phyloP scores from a whole-genome alignment of 2,888 invertebrate species.

The Amphiduros pacificus region DNA sequence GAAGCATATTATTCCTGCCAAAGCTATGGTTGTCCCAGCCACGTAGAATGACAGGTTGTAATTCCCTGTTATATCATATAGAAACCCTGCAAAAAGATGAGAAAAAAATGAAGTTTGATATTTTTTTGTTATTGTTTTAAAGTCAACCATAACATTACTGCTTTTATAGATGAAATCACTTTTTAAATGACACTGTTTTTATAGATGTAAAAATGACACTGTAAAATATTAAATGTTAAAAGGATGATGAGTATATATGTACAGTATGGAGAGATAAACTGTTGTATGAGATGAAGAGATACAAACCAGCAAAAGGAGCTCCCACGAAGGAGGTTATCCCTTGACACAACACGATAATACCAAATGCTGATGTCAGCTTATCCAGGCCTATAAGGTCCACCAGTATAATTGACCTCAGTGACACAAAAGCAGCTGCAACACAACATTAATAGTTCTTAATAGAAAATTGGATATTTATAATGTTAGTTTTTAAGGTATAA shows the following conservation, averaged over 20 bases:
- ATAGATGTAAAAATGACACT: too few relatives aligned
- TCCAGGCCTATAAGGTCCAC: conserved; percentile 64
- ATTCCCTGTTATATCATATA: conserved; percentile 83
- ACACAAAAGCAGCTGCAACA: conserved; percentile 87
- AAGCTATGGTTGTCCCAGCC: conserved; percentile 83
- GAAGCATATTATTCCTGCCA: conserved; percentile 79
- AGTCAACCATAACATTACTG: too few relatives aligned
- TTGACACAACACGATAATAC: conserved; percentile 62
- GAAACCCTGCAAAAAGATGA: conserved; percentile 76
- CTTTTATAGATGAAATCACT: too few relatives aligned
- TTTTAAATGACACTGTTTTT: too few relatives aligned
- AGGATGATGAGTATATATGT: too few relatives aligned
- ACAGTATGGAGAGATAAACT: too few relatives aligned
- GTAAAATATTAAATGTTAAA: too few relatives aligned
- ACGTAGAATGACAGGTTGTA: conserved; percentile 90
- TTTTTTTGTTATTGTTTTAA: background rate
- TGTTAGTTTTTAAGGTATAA: too few relatives aligned
- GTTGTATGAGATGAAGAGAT: too few relatives aligned
- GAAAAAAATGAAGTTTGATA: background rate
- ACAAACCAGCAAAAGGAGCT: conserved; percentile 63
- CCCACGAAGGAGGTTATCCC: conserved; percentile 63
- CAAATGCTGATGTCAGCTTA: conserved; percentile 63
- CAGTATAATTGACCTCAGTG: conserved; percentile 71
- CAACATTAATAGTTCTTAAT: too few relatives aligned
- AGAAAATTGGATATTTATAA: too few relatives aligned